Conservation (phyloP, 2,113 vertebrate genomes). For the Hyla sarda region DNA sequence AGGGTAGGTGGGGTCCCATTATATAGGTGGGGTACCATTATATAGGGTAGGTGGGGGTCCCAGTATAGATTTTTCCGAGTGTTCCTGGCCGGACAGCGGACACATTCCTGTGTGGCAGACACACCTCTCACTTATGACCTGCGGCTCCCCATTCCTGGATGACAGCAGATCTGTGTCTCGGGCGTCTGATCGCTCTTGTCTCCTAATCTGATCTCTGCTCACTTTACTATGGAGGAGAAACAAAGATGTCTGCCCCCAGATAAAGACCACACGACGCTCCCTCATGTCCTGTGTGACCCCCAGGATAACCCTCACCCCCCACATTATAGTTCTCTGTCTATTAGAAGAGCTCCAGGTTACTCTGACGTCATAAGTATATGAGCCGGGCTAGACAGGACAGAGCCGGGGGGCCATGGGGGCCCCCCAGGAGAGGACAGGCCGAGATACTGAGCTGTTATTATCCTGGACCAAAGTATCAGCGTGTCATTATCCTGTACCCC, state of each 20-base stretch:
- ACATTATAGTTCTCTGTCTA: background rate
- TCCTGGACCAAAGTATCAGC: background rate
- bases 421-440: background rate
- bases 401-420: background rate
- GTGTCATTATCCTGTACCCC: no score
- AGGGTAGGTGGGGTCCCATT: no score
- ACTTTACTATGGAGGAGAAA: background rate
- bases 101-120: background rate
- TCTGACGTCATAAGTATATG: background rate
- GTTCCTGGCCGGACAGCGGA: background rate
- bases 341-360: background rate
- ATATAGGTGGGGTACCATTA: no score
- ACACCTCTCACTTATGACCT: background rate
- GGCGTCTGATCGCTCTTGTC: background rate
- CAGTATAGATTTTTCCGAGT: background rate
- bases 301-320: background rate
- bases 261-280: background rate
- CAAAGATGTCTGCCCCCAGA: background rate
- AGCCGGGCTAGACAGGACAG: background rate
- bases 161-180: background rate
- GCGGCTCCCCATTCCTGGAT: background rate
- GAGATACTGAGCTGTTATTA: no score
- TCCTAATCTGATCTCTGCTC: background rate
- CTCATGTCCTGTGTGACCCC: conserved; percentile 11
- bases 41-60: background rate